Base-by-base conservation (phyloP, 1,140 invertebrate genomes). In the Batillaria attramentaria region DNA sequence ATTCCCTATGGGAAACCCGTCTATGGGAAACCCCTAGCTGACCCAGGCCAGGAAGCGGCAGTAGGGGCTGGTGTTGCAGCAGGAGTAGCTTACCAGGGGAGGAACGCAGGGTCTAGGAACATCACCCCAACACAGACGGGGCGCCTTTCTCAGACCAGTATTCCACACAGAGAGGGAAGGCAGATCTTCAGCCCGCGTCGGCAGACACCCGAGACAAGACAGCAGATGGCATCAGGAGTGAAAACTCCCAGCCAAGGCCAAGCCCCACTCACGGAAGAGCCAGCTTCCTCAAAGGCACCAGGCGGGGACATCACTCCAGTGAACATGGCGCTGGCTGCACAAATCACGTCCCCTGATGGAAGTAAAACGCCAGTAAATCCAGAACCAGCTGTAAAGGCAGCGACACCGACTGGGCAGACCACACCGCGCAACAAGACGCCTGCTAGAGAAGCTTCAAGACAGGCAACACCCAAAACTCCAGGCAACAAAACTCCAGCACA, bases 171-270 rank as follows among this genome's bases (percentile, higher is more conserved):
- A n/a, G 31, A 78, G 20, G 39, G 42, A 5, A 6, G 31, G 0
- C 66, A 78, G 65, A 24, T 73, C 16, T 77, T 72, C 39, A 76
- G 39, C n/a, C 68, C 68, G n/a, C 68, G 68, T 24, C 68, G 42
- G 41, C 68, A 70, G 68, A 70, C 68, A 5, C 68, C 68, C n/a
- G 68, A 70, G 50, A 70, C 24, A 39, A 70, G 68, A 28, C 6
- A 46, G 68, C 39, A 46, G 20, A 39, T 70, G 41, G 68, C 68
- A 8, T 46, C 68, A 24, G 35, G 68, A 3, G 31, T 70, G 41
- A 70, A 70, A 42, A 46, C 68, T 3, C 68, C 68, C 3, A 70
- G 41, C 24, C 68, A 39, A 28, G 68, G 41, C 2, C 24, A 70
- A 18, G 68, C 33, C 37, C 68, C 68, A 3, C 68, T 37, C 24